A percentile compares a stretch with the other conserved stretches of the same genome.
Conservation (phyloP, 2,797 vertebrate genomes). For the Melanotaenia trifasciata region DNA sequence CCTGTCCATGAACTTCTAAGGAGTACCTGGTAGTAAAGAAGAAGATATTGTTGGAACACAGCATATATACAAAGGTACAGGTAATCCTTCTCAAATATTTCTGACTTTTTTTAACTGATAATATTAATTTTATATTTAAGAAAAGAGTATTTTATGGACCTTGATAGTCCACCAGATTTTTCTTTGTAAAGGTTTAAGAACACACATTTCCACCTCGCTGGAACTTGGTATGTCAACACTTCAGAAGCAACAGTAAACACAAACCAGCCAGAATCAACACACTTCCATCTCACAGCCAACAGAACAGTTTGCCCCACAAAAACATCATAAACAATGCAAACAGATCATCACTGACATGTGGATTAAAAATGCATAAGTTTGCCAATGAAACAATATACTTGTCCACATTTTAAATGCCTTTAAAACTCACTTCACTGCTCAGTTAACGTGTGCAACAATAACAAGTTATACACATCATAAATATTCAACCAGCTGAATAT, state of each 20-base stretch:
- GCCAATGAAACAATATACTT: background rate
- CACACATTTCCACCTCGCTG: constrained; percentile 42
- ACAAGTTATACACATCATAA: background rate
- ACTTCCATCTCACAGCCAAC: constrained; percentile 57
- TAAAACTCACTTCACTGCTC: background rate
- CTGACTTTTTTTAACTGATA: background rate
- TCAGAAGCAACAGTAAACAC: constrained; percentile 69
- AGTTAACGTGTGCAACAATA: constrained; percentile 1
- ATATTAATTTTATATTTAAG: background rate
- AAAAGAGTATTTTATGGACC: constrained; percentile 6
- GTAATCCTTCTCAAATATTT: background rate
- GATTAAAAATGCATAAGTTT: constrained; percentile 3
- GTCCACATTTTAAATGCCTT: background rate
- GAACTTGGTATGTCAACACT: constrained; percentile 75
- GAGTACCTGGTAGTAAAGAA: constrained; percentile 24
- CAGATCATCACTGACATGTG: constrained; percentile 32
- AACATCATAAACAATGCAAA: constrained; percentile 62
- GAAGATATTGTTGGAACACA: constrained; percentile 13
- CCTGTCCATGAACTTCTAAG: constrained; percentile 66
- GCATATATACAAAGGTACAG: background rate
- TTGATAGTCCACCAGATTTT: constrained; percentile 68
- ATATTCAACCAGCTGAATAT: background rate
- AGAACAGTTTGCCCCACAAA: constrained; percentile 43
- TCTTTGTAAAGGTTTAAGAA: constrained; percentile 34
- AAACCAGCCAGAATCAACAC: constrained; percentile 68